phyloP scores from a whole-genome alignment of 2,113 vertebrate species.

The Epinephelus moara region DNA sequence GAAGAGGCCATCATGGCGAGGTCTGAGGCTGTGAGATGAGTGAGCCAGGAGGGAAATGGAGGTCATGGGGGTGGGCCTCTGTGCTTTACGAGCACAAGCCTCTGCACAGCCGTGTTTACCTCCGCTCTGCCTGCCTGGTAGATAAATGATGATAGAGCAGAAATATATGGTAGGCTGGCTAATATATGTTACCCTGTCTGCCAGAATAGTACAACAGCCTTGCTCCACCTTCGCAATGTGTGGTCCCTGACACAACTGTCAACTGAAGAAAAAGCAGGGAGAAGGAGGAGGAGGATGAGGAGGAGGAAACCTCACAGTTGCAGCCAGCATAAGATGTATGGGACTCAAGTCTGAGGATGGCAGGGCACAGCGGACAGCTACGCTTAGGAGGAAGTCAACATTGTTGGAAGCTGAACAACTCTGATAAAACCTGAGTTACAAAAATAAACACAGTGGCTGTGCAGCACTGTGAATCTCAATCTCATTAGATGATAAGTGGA shows the following conservation, averaged over 20 bases:
- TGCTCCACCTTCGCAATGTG: constrained; percentile 69
- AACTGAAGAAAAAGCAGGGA: constrained; percentile 44
- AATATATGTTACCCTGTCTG: constrained; percentile 66
- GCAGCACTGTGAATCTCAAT: constrained; percentile 31
- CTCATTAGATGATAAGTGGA: constrained; percentile 58
- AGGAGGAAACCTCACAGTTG: constrained; percentile 45
- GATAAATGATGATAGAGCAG: constrained; percentile 67
- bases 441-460: constrained; percentile 47
- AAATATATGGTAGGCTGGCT: constrained; percentile 58
- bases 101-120: constrained; percentile 45
- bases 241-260: constrained; percentile 69
- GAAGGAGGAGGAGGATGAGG: constrained; percentile 12
- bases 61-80: constrained; percentile 31
- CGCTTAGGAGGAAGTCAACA: constrained; percentile 43
- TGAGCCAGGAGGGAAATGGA: constrained; percentile 54
- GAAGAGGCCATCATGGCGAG: constrained; percentile 29
- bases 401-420: constrained; percentile 4
- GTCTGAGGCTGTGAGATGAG: constrained; percentile 58
- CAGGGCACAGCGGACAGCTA: constrained; percentile 3
- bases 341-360: neutral
- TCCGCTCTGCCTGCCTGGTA: constrained; percentile 44
- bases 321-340: constrained; percentile 43
- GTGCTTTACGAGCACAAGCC: constrained; percentile 48
- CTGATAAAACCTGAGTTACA: constrained; percentile 21
- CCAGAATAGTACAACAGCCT: constrained; percentile 49